Evolutionary conservation across 2,113 vertebrate species (phyloP).

Genomic region (Colinus virginianus): DNA sequence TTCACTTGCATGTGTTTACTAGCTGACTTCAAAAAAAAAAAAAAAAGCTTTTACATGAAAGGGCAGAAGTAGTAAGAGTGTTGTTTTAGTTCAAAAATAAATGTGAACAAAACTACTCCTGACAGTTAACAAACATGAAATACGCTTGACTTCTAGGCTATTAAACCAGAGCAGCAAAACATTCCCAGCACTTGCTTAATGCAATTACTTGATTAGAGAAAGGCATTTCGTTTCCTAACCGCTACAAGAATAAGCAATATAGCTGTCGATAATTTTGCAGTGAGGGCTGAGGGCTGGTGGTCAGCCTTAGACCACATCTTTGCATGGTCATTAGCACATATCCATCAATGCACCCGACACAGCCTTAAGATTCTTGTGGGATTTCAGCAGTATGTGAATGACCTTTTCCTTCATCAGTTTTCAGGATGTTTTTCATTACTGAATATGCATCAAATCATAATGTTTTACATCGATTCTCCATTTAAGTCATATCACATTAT

Average conservation of each 20-base stretch:
- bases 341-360: slow-evolving; percentile 64
- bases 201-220: slow-evolving; percentile 77
- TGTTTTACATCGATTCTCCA: slow-evolving; percentile 46
- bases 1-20: not conserved
- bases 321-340: slow-evolving; percentile 69
- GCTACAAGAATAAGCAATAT: slow-evolving; percentile 84
- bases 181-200: slow-evolving; percentile 78
- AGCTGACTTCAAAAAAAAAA: not conserved
- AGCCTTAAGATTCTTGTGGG: slow-evolving; percentile 68
- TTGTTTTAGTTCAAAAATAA: slow-evolving; percentile 55
- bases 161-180: slow-evolving; percentile 57
- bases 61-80: not conserved
- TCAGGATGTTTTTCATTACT: slow-evolving; percentile 45
- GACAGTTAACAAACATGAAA: slow-evolving; percentile 75
- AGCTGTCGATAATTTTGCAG: slow-evolving; percentile 81
- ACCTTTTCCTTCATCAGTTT: slow-evolving; percentile 71
- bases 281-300: slow-evolving; percentile 55
- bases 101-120: slow-evolving; percentile 72
- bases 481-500: slow-evolving; percentile 61
- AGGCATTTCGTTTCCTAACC: slow-evolving; percentile 77
- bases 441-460: slow-evolving; percentile 40
- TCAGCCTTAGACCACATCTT: slow-evolving; percentile 74
- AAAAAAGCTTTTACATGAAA: not conserved
- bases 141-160: slow-evolving; percentile 33
- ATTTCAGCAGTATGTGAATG: slow-evolving; percentile 54